Evolutionary conservation across 2,888 invertebrate genomes (phyloP), one percentile per base, ranked within the genome.

Genomic region (Acrobasis repandana): DNA sequence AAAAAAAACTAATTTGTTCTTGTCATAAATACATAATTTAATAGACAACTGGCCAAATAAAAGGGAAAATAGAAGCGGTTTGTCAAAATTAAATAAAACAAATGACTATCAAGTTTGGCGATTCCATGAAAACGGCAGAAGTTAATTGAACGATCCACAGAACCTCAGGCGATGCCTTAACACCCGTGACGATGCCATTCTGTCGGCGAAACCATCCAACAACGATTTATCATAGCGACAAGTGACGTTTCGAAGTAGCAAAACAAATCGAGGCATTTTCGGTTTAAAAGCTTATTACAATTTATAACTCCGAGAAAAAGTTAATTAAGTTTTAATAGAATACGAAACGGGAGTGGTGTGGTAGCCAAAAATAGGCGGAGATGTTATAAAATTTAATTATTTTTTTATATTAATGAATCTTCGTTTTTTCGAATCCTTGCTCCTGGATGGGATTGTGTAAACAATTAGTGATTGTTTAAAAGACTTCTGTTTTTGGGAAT

Each of bases 311-410:
- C 73, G 70, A 77, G 82, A 89, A 90, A 89, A 90, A 90, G 89
- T 88, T 92, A 92, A 92, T 92, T 92, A 92, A 91, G 91, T 90
- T 90, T 91, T 92, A 92, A 92, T 92, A 89, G 91, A 92, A 91
- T 88, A 80, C 80, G 73, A 86, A 87, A 91, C 92, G 78, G 91
- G 89, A 91, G 91, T 91, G 86, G 82, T 82, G 78, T 90, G 90
- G 92, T 92, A 92, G 92, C 91, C 86, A 90, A 91, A 92, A 92
- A 92, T 92, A 91, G 92, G 92, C 91, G 92, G 91, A 78, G 91
- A 72, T 82, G 86, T 87, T 90, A 88, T 90, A 88, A 92, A 89
- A 88, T 88, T 85, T 90, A 90, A 91, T 91, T 90, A 91, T 86
- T 90, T 89, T 85, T 90, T 89, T 85, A 83, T 79, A 77, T 72